Conservation (phyloP, 2,797 vertebrate genomes). For the Ceryle rudis region DNA sequence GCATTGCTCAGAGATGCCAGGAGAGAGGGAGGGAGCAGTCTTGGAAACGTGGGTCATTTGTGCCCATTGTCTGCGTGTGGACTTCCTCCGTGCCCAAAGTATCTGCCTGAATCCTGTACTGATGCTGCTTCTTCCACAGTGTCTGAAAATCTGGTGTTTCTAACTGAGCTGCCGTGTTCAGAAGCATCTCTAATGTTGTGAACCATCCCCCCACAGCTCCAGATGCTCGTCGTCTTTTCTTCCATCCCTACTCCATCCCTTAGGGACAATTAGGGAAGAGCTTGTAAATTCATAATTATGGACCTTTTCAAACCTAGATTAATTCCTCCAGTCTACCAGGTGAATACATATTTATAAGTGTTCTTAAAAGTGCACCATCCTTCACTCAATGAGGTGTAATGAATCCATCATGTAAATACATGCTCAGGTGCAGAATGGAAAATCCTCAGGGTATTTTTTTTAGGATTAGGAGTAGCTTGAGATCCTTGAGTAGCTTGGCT, state of each 20-base stretch:
- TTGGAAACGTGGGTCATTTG: not conserved
- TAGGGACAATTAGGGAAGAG: slow-evolving; percentile 10
- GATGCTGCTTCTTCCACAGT: not conserved
- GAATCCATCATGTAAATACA: slow-evolving; percentile 33
- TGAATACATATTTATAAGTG: slow-evolving; percentile 38
- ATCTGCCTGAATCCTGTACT: accelerated
- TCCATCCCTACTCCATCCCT: not conserved
- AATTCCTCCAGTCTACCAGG: not conserved
- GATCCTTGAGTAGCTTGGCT: not conserved
- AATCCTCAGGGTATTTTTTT: not conserved
- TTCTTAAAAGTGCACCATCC: not conserved
- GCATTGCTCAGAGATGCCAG: not conserved
- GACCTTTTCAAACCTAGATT: slow-evolving; percentile 29
- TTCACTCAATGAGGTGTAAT: slow-evolving; percentile 25
- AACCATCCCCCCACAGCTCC: not conserved
- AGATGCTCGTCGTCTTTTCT: not conserved
- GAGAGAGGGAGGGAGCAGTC: not conserved
- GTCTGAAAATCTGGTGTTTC: not conserved
- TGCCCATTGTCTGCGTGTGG: accelerated
- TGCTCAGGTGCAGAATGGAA: slow-evolving; percentile 17
- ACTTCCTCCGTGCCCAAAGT: not conserved
- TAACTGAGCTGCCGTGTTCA: not conserved
- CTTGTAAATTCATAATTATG: slow-evolving; percentile 32
- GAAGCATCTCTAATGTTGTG: not conserved
- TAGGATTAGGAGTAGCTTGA: not conserved